Base-by-base conservation (phyloP, 1,140 invertebrate genomes). In the Agrilus planipennis region DNA sequence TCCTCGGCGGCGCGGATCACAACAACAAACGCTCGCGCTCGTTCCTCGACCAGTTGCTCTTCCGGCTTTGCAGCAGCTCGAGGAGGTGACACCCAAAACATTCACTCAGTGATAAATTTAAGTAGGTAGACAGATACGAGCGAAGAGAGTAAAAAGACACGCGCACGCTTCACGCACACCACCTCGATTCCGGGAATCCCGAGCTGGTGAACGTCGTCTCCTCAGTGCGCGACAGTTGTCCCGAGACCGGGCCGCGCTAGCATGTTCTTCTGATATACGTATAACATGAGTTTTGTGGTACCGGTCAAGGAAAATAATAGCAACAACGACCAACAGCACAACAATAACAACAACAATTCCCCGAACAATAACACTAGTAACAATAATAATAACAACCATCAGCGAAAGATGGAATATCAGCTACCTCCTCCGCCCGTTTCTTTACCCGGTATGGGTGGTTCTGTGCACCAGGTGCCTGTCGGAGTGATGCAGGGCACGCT, bases 401-500 rank as follows among this genome's bases (percentile, higher is more conserved):
- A 43, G 23, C 52, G 49, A 53, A 62, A 56, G 54, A 69, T 68
- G 65, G 65, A 69, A 55, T 68, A 68, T 55, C 64, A 68, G 60
- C 60, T 65, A 54, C 64, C 62, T 39, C 49, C 55, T 39, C 55
- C 57, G 18, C 34, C 39, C 25, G 27, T 41, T 27, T 32, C 44
- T 14, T 16, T 34, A n/a, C 34, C 46, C 16, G 49, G 49, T 35
- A 23, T 55, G 29, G 45, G 45, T 14, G 53, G 53, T 1, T n/a
- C n/a, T n/a, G n/a, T n/a, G n/a, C 58, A 58, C 40, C 60, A 56
- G 18, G 54, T 62, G 32, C 52, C 58, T 22, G 55, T 60, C 9
- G 60, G 58, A 5, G 58, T 62, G 15, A 62, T 62, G 60, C 60
- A 62, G 50, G 60, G 57, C 31, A 62, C 57, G 18, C 44, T 60